Evolutionary conservation across 2,113 vertebrate species (phyloP).

Genomic region (Eptesicus fuscus): DNA sequence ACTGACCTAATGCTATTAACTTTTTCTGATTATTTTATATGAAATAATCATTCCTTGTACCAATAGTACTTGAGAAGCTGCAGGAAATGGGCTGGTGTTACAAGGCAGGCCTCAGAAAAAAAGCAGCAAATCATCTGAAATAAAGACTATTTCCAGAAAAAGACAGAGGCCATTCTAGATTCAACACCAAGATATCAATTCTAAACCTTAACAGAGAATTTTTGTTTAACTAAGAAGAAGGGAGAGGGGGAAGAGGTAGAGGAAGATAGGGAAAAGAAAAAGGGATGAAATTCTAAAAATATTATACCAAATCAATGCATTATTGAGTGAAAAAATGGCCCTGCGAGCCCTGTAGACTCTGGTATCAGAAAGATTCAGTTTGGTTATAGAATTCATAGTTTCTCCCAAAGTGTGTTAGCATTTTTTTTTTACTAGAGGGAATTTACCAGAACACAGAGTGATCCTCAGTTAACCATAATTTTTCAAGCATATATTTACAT

Average conservation of each 20-base stretch:
- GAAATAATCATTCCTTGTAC: neutral
- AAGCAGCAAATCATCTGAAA: constrained; percentile 23
- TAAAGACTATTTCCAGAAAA: constrained; percentile 7
- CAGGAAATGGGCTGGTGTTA: neutral
- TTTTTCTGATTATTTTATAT: constrained; percentile 4
- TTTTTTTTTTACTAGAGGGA: neutral
- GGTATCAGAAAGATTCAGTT: neutral
- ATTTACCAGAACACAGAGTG: neutral
- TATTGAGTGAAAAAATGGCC: neutral
- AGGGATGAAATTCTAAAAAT: neutral
- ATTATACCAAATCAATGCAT: neutral
- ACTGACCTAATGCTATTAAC: neutral
- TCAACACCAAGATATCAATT: neutral
- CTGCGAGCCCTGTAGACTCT: neutral
- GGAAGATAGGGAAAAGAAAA: neutral
- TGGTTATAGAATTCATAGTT: neutral
- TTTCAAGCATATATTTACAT: neutral
- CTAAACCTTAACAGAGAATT: neutral
- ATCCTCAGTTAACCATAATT: neutral
- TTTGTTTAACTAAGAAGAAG: neutral
- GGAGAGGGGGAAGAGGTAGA: neutral
- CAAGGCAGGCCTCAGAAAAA: neutral
- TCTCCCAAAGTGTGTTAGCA: neutral
- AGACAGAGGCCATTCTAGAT: neutral
- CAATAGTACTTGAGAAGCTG: neutral